A percentile compares a stretch with the other conserved stretches of the same genome.
Evolutionary conservation across 2,113 vertebrate genomes (phyloP).

Genomic region (Trichechus manatus): DNA sequence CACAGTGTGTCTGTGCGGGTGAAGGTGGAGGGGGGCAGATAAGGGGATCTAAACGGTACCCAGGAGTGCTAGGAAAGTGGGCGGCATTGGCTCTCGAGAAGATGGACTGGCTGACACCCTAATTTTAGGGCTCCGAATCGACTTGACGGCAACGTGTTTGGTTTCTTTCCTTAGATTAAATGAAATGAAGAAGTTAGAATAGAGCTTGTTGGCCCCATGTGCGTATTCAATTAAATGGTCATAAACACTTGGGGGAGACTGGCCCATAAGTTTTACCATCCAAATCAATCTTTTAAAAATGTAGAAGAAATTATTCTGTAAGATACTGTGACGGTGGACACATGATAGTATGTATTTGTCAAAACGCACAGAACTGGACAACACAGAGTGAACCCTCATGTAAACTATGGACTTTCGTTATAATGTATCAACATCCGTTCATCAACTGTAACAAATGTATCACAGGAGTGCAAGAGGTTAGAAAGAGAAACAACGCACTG

Average conservation of each 20-base stretch:
- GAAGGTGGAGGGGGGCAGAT: neutral
- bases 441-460: no score
- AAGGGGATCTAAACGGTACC: neutral
- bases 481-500: no score
- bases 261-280: rapidly evolving
- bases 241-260: neutral
- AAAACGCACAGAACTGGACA: no score
- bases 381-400: no score
- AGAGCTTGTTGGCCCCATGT: neutral
- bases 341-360: no score
- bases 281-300: neutral
- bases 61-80: neutral
- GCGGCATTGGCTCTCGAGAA: neutral
- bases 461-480: no score
- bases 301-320: neutral
- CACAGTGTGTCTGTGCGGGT: rapidly evolving
- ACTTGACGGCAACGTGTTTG: no score
- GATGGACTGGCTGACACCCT: neutral
- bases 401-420: no score
- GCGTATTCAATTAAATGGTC: neutral
- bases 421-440: no score
- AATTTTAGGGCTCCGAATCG: no score
- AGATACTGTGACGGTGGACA: no score
- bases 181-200: neutral
- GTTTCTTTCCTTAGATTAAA: neutral